These are phyloP conservation scores for Beaufortia kweichowensis DNA, from an alignment of 2,113 vertebrate species.

Conservation along the genomic window DNA sequence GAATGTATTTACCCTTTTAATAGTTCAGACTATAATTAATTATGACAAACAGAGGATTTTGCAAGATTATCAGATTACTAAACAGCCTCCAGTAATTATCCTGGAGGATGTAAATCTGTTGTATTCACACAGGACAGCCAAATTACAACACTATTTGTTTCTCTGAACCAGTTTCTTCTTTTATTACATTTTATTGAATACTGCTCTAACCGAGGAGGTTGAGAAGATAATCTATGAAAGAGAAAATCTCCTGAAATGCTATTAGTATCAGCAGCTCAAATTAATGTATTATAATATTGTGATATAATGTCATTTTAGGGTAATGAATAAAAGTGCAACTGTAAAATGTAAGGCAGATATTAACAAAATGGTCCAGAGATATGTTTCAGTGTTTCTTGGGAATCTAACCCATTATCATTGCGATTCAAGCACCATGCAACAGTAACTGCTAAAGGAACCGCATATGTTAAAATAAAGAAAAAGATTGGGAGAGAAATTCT, in stretches of 20 bases:
- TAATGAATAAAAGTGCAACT: too few species aligned
- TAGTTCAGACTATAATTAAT: slow-evolving; percentile 7
- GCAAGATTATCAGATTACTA: slow-evolving; percentile 59
- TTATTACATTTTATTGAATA: not conserved
- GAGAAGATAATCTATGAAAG: slow-evolving; percentile 12
- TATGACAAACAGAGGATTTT: slow-evolving; percentile 40
- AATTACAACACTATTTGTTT: not conserved
- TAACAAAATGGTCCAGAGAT: too few species aligned
- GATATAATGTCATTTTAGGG: too few species aligned
- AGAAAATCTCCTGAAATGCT: not conserved
- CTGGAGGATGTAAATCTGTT: slow-evolving; percentile 45
- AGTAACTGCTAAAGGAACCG: too few species aligned
- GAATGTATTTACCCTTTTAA: not conserved
- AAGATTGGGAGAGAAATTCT: too few species aligned
- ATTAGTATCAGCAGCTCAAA: not conserved
- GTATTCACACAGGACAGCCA: slow-evolving; percentile 14
- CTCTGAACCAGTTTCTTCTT: not conserved
- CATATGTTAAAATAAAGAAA: too few species aligned
- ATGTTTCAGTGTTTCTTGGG: too few species aligned
- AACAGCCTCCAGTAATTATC: slow-evolving; percentile 45
- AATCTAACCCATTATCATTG: too few species aligned
- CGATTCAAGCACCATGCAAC: too few species aligned
- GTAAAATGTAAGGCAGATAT: too few species aligned
- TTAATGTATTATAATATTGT: not conserved
- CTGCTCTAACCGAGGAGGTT: slow-evolving; percentile 22